These are phyloP conservation scores for Synergus itoensis DNA, from an alignment of 2,888 invertebrate genomes.

Conservation along the genomic window DNA sequence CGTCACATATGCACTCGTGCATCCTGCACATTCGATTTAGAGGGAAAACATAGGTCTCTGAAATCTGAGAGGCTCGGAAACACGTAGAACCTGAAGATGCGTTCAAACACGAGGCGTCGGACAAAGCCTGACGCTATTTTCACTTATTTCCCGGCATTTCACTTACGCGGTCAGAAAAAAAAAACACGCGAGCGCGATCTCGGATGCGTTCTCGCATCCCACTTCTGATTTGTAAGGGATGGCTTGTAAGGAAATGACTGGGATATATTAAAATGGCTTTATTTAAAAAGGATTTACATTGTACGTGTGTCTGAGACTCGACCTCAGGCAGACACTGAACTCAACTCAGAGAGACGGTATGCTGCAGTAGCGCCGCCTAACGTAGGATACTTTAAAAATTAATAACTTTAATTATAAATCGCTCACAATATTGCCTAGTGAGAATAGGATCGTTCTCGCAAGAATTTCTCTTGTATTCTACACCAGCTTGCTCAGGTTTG, in stretches of 20 bases:
- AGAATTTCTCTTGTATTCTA: slow-evolving; percentile 39
- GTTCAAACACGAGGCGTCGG: not conserved
- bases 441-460: slow-evolving; percentile 40
- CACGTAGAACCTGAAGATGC: not conserved
- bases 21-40: not conserved
- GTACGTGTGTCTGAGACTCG: not conserved
- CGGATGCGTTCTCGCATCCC: not conserved
- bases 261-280: not conserved
- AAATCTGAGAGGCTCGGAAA: not conserved
- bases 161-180: not conserved
- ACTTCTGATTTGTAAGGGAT: not conserved
- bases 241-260: not conserved
- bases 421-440: slow-evolving; percentile 10
- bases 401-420: not conserved
- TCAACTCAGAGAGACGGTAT: not conserved
- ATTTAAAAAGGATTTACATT: not conserved
- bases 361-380: not conserved
- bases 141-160: not conserved
- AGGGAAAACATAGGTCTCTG: not conserved
- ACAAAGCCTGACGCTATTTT: not conserved
- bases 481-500: slow-evolving; percentile 37
- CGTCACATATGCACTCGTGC: not conserved
- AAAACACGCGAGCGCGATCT: not conserved
- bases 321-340: not conserved
- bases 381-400: not conserved